phyloP scores from a whole-genome alignment of 2,888 invertebrate species.

The Caenorhabditis panamensis region DNA sequence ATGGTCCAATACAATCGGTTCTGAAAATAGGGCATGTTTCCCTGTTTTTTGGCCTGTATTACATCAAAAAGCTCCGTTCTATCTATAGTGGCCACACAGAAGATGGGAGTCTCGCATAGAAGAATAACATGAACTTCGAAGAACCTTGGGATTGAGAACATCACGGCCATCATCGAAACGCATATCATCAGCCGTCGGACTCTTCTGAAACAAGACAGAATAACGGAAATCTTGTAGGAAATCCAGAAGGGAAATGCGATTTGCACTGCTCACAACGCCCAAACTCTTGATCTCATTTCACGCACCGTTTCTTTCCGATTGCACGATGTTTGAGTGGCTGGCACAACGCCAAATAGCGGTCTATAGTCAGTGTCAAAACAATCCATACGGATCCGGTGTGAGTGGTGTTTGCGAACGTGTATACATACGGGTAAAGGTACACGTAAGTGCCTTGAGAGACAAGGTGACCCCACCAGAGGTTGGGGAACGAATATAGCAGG shows the following conservation, averaged over 20 bases:
- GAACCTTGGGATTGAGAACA: conserved; percentile 79
- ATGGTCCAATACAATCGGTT: conserved; percentile 77
- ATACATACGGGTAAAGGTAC: conserved; percentile 78
- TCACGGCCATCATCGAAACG: conserved; percentile 75
- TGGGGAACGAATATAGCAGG: conserved; percentile 78
- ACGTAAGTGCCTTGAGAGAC: conserved; percentile 73
- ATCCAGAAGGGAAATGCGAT: too few relatives aligned
- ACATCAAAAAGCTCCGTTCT: conserved; percentile 71
- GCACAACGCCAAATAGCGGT: conserved; percentile 79
- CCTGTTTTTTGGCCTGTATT: not conserved
- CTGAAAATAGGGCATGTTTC: conserved; percentile 60
- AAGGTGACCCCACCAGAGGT: conserved; percentile 71
- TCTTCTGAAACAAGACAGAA: conserved; percentile 69
- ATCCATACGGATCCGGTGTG: conserved; percentile 81
- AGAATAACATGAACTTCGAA: conserved; percentile 77
- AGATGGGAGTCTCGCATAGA: conserved; percentile 39
- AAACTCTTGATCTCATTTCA: conserved; percentile 28
- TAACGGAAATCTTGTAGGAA: conserved; percentile 11
- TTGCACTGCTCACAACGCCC: too few relatives aligned
- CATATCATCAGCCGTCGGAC: conserved; percentile 78
- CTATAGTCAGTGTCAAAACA: conserved; percentile 78
- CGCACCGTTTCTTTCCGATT: conserved; percentile 78
- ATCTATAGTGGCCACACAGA: conserved; percentile 62
- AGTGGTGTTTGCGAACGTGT: conserved; percentile 79
- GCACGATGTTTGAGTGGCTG: conserved; percentile 79